Percentiles rank a stretch among this genome's conserved stretches.
These are phyloP conservation scores for Pegoplata infirma DNA, from an alignment of 2,888 invertebrate genomes.

Conservation along the genomic window DNA sequence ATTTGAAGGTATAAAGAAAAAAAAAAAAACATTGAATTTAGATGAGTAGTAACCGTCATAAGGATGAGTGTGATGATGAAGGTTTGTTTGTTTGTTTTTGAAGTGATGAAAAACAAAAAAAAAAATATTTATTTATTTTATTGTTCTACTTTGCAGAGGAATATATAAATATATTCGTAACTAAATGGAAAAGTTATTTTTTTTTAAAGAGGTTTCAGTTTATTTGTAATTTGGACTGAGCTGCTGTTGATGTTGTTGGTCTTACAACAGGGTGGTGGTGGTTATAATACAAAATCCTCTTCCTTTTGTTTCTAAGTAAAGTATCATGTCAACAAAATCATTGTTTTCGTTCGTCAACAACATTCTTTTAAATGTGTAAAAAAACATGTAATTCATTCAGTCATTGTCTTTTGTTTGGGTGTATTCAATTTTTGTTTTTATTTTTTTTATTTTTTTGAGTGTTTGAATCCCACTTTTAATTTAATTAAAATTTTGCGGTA, in stretches of 20 bases:
- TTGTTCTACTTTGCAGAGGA: neutral
- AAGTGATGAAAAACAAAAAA: neutral
- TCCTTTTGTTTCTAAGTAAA: neutral
- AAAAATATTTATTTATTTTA: neutral
- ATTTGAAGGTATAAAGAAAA: neutral
- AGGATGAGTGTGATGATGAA: neutral
- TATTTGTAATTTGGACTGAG: too few species aligned
- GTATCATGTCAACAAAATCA: slow-evolving; percentile 40
- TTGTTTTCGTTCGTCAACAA: slow-evolving; percentile 13
- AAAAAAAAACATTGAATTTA: neutral
- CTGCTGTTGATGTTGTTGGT: neutral
- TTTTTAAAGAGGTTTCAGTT: neutral
- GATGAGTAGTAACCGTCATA: neutral
- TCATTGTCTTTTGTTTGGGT: slow-evolving; percentile 42
- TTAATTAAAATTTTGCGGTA: slow-evolving; percentile 56
- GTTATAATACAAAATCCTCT: neutral
- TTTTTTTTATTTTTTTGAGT: slow-evolving; percentile 7
- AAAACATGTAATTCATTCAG: slow-evolving; percentile 30
- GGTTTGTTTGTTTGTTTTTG: neutral
- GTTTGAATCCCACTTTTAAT: slow-evolving; percentile 31
- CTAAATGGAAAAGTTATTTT: slow-evolving; percentile 1
- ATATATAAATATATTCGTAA: neutral
- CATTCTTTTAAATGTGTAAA: neutral
- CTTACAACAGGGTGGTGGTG: neutral
- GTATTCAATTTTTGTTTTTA: slow-evolving; percentile 26